Evolutionary conservation across 2,888 invertebrate genomes (phyloP), one percentile per base, ranked within the genome.

Genomic region (Drosophila pseudotalamancana): DNA sequence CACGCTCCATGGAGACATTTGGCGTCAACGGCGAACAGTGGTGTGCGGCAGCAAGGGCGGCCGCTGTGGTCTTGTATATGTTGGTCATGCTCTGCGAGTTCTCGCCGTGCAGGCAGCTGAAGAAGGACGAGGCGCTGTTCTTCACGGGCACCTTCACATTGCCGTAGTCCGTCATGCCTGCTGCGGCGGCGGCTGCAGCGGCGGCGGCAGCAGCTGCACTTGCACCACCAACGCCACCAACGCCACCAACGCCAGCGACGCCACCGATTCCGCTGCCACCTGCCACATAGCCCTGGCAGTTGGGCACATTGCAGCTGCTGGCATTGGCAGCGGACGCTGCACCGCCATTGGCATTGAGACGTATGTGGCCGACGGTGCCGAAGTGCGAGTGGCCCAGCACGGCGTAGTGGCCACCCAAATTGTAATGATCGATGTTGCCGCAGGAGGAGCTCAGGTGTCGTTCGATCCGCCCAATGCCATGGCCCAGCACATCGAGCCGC

Each of bases 401-500:
- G 0, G 92, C 92, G 55, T 92, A 92, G 48, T 92, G 92, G 0
- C 92, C 91, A 4, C 92, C 92, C 8, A 92, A 75, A 76, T 92
- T 92, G 40, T 92, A 92, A 67, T 92, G 92, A 78, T 92, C 92
- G 56, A 93, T 93, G 87, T 94, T 94, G 55, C 94, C 94, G 86
- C 94, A 94, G n/a, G 94, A 94, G 0, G 94, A 94, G 51, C 94
- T 94, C 60, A 94, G 91, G 77, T 93, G 93, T 6, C 94, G 90
- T 76, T 93, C 94, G 68, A 94, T 94, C 66, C 94, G 91, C 14
- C 93, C 93, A 37, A 92, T 92, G 11, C 93, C 93, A 70, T 92
- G 92, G 0, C 93, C 93, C 45, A 94, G 91, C 2, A 94, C 92
- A 87, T 93, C 93, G 25, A 94, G 91, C 54, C 94, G 89, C n/a